Evolutionary conservation across 2,888 invertebrate genomes (phyloP).

Genomic region (Muschampia plurimacula): DNA sequence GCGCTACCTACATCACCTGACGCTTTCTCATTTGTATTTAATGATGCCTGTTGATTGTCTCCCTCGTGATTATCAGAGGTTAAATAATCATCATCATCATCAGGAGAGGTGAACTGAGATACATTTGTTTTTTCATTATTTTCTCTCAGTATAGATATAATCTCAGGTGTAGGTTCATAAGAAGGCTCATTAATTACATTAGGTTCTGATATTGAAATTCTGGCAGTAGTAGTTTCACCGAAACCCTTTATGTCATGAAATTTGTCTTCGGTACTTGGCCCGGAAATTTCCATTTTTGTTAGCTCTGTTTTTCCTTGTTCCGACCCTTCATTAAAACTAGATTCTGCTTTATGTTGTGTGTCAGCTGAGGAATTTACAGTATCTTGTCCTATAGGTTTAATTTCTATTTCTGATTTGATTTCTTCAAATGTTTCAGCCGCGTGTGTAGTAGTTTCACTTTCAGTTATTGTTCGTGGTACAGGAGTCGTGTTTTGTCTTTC

Average conservation of each 20-base stretch:
- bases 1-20: not conserved
- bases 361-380: not conserved
- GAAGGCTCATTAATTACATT: conserved; percentile 60
- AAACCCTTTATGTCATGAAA: conserved; percentile 35
- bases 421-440: conserved; percentile 37
- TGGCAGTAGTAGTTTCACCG: conserved; percentile 53
- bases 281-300: not conserved
- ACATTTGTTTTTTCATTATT: conserved; percentile 43
- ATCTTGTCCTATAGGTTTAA: conserved; percentile 3
- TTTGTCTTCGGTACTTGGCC: conserved; percentile 7
- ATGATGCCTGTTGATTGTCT: not conserved
- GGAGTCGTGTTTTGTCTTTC: conserved; percentile 12
- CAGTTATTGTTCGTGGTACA: not conserved
- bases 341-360: conserved; percentile 11
- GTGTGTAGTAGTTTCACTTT: conserved; percentile 13
- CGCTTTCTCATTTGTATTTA: not conserved
- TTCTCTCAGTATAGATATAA: conserved; percentile 58
- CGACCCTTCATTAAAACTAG: conserved; percentile 8
- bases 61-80: conserved; percentile 7
- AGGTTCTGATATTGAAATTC: conserved; percentile 58
- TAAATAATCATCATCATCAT: conserved; percentile 40
- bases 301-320: conserved; percentile 19
- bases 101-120: conserved; percentile 19
- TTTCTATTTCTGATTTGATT: conserved; percentile 29
- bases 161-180: conserved; percentile 63